phyloP scores from a whole-genome alignment of 2,113 vertebrate species.

The Ciconia stormi region DNA sequence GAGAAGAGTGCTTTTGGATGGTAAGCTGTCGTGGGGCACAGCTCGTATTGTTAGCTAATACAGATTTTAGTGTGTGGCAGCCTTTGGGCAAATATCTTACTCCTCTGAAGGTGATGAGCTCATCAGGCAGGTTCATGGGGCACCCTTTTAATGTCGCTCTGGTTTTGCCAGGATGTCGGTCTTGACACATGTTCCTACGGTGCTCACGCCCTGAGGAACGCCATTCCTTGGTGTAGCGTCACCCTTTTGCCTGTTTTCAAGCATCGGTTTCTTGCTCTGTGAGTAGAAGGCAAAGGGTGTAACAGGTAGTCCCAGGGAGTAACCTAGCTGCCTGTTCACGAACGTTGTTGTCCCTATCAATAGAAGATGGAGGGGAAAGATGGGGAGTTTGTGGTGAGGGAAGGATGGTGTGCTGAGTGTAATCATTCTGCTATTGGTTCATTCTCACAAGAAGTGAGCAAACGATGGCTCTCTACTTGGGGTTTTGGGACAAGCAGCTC shows the following conservation, averaged over 20 bases:
- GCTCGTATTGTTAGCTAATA: background rate
- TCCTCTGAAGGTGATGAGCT: background rate
- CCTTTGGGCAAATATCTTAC: background rate
- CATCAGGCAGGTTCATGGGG: fast-evolving
- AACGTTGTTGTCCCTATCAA: fast-evolving
- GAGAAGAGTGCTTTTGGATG: background rate
- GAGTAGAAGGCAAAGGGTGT: no score
- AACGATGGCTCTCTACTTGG: fast-evolving
- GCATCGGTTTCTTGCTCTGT: fast-evolving
- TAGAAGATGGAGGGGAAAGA: background rate
- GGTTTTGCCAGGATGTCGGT: background rate
- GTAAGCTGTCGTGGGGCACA: fast-evolving
- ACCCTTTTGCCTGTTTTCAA: no score
- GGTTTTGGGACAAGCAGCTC: background rate
- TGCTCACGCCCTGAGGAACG: fast-evolving
- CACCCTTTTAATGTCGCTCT: background rate
- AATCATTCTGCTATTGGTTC: fast-evolving
- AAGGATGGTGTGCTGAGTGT: background rate
- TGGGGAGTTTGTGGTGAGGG: background rate
- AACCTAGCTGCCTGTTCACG: no score
- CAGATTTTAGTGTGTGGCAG: background rate
- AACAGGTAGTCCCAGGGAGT: no score
- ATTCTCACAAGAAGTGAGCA: background rate
- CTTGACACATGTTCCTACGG: background rate
- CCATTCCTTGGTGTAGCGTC: fast-evolving